Evolutionary conservation across 2,888 invertebrate genomes (phyloP), one percentile per base, ranked within the genome.

Genomic region (Brachycybe producta): DNA sequence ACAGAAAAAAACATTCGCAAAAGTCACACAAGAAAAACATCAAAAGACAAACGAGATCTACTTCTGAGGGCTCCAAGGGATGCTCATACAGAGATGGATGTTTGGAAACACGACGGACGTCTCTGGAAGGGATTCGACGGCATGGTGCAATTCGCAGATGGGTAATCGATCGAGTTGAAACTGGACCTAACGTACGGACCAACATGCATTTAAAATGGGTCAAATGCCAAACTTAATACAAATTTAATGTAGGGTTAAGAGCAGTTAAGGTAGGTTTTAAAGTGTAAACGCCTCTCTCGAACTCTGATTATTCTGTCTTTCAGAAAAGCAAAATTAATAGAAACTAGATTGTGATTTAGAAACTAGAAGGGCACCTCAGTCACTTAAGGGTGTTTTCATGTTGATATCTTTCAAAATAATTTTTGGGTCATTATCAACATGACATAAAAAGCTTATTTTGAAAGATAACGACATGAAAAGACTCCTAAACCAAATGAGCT

Each of bases 91-190:
- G 32, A 75, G 63, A 50, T 72, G 73, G 24, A 76, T 74, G 53
- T 78, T 75, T 0, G 85, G 84, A 62, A 84, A 84, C 30, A 86
- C 77, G 34, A 82, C 70, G 41, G 75, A 73, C 49, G 80, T 75
- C 59, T 81, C 78, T 0, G 77, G 74, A 36, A 86, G 75, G 61
- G 77, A 76, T 64, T 86, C 86, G 21, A 86, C 76, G 0, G 84
- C 83, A 63, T 78, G 76, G 62, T 84, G 85, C 83, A 84, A 85
- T 63, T 86, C 84, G 66, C 84, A 84, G 59, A 84, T 80, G 0
- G 83, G 80, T 54, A 84, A 71, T 38, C 86, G 74, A 64, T 84
- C 85, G 55, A 86, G 64, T 61, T 84, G 81, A 63, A 86, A 86
- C 62, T 84, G 84, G 49, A 86, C 62, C 68, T 67, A 55, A n/a